These are phyloP conservation scores for Catalaphyllia jardinei DNA, from an alignment of 64 coral and sea anemone species.

Conservation along the genomic window DNA sequence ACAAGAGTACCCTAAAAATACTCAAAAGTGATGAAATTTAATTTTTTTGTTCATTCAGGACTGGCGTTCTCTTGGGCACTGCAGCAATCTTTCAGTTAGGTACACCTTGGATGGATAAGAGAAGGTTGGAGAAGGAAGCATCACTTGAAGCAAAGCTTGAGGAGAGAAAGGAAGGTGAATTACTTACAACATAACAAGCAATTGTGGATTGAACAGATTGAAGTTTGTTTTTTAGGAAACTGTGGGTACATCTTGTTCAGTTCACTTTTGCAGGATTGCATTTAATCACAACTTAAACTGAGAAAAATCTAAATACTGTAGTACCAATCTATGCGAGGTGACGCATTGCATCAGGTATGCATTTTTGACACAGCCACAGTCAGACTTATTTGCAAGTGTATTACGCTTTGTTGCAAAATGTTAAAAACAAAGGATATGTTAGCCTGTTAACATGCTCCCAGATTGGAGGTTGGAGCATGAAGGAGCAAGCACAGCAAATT, in stretches of 20 bases:
- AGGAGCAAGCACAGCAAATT: no score
- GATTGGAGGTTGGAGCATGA: no score
- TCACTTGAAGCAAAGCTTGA: conserved; percentile 9
- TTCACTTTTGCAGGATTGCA: neutral
- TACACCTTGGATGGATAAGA: conserved; percentile 85
- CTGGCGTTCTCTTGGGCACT: conserved; percentile 7
- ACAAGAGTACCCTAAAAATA: no score
- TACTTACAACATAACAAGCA: conserved; percentile 9
- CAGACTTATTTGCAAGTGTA: no score
- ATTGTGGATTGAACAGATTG: neutral
- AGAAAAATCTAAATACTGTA: neutral
- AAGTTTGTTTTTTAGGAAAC: neutral
- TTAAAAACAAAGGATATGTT: no score
- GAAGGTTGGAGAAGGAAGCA: conserved; percentile 74
- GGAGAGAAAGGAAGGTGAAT: conserved; percentile 1
- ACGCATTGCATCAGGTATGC: no score
- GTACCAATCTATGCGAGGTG: no score
- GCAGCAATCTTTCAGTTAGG: conserved; percentile 84
- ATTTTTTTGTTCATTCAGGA: conserved; percentile 5
- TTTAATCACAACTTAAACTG: neutral
- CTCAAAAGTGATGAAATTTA: no score
- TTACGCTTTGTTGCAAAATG: no score
- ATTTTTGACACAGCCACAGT: no score
- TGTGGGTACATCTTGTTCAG: conserved; percentile 10
- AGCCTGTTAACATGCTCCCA: no score